phyloP scores from a whole-genome alignment of 2,797 vertebrate genomes.

The Xenops minutus region DNA sequence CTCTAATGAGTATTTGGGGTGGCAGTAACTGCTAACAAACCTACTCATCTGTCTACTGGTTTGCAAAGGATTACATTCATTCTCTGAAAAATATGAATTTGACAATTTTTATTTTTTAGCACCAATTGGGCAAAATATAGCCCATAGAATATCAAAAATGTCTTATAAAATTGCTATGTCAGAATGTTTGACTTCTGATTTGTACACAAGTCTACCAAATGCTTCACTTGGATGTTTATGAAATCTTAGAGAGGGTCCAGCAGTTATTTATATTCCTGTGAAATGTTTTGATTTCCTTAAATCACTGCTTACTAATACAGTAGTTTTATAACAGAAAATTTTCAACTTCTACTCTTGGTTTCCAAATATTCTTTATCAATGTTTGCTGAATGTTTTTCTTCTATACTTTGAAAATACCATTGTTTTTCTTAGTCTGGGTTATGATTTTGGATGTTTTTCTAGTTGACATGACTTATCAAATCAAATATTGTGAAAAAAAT shows the following conservation, averaged over 20 bases:
- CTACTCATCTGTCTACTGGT: not conserved
- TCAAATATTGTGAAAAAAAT: constrained; percentile 9
- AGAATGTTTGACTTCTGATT: not conserved
- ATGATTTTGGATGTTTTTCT: not conserved
- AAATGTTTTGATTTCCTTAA: not conserved
- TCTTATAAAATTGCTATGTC: not conserved
- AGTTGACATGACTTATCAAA: not conserved
- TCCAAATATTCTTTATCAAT: not conserved
- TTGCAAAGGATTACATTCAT: not conserved
- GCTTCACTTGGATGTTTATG: not conserved
- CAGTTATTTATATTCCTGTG: not conserved
- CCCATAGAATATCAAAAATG: not conserved
- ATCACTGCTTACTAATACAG: not conserved
- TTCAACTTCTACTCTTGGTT: not conserved
- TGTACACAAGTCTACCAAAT: not conserved
- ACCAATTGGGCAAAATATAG: not conserved
- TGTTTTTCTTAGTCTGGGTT: not conserved
- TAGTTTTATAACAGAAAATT: not conserved
- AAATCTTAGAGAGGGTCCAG: not conserved
- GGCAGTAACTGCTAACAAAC: not conserved
- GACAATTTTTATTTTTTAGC: not conserved
- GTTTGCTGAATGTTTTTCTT: not conserved
- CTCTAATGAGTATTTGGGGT: not conserved
- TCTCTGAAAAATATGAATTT: not conserved
- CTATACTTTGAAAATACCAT: not conserved